Evolutionary conservation across 2,113 vertebrate genomes (phyloP), one percentile per base, ranked within the genome.

Genomic region (Turdus rufiventris): DNA sequence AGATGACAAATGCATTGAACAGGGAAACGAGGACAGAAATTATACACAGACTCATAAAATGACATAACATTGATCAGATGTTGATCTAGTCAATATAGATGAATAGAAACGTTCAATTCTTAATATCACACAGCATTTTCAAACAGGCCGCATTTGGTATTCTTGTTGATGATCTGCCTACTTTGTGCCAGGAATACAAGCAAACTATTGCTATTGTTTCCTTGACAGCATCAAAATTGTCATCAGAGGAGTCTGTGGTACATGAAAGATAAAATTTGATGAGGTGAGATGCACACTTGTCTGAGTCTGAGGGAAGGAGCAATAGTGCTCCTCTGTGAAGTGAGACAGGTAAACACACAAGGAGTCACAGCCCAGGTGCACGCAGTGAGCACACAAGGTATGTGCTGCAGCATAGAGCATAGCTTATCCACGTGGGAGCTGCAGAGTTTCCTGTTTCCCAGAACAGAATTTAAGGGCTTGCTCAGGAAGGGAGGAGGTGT

Each of bases 331-430:
- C 21, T 45, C 71, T 51, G 7, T 9, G 21, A 84, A 58, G n/a
- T 8, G 20, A 71, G 31, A 56, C n/a, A 70, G 26, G 34, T 3
- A 42, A 51, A 76, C 38, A 74, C 33, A 43, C 0, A 1, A 34
- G 60, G 61, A 56, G 43, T 36, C 50, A 40, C 20, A 38, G 45
- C 6, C 45, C 24, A 38, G 45, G 66, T 18, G 29, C 65, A 38
- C 3, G 1, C 20, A 14, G 45, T 2, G 14, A 88, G 42, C 0
- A 1, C 38, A 51, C 8, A 5, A 68, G 42, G 28, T 10, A 5
- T 2, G 19, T 4, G 24, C 29, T 1, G 0, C 83, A 74, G 47
- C 21, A 75, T 18, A 10, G 3, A 29, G 11, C 18, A 61, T 0
- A 74, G 50, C 31, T 72, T 21, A 56, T 33, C n/a, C 45, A 42